Conservation (phyloP, 2,888 invertebrate genomes). For the Tolmerus cingulatus region DNA sequence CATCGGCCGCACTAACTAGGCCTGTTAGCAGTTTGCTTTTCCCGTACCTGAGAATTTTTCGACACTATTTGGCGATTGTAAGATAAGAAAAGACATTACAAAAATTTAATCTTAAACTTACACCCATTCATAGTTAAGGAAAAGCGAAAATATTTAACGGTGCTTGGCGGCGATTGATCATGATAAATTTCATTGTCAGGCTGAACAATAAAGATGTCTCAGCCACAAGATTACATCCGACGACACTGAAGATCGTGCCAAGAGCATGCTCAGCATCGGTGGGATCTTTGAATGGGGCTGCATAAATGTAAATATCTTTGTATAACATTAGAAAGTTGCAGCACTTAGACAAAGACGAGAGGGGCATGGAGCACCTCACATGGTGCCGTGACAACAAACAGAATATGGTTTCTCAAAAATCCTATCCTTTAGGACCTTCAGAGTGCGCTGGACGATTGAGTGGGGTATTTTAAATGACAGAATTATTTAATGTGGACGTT, state of each 20-base stretch:
- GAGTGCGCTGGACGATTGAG: neutral
- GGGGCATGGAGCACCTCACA: neutral
- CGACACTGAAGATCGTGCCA: constrained; percentile 5
- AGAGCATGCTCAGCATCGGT: neutral
- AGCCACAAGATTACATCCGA: neutral
- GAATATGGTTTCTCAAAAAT: too few relatives aligned
- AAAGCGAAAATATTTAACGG: neutral
- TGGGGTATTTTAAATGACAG: neutral
- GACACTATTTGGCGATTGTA: neutral
- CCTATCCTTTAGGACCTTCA: neutral
- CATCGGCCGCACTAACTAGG: neutral
- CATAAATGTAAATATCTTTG: neutral
- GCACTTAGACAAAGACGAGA: neutral
- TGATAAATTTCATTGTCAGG: neutral
- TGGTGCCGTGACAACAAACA: neutral
- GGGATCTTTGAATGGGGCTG: neutral
- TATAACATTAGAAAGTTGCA: neutral
- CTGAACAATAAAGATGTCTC: neutral
- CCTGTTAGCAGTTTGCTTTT: neutral
- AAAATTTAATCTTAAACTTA: neutral
- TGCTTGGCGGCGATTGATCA: neutral
- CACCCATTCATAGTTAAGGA: neutral
- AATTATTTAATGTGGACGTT: neutral
- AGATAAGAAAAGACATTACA: neutral
- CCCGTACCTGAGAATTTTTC: neutral